These are phyloP conservation scores for Mythimna pallens DNA, from an alignment of 2,888 invertebrate genomes.

Conservation along the genomic window DNA sequence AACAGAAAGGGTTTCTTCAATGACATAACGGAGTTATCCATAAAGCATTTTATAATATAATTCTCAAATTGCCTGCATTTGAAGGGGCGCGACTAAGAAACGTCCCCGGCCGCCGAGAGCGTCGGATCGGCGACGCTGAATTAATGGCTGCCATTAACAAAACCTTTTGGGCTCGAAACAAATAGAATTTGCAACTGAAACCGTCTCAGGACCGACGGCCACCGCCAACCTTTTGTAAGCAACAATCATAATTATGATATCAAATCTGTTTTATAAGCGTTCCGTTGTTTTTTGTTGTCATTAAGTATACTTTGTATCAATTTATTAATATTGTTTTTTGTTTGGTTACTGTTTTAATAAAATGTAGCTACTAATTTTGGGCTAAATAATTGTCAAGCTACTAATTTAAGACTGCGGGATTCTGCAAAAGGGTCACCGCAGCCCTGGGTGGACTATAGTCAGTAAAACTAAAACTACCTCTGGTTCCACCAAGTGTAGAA, in stretches of 20 bases:
- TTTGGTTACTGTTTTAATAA: slow-evolving; percentile 16
- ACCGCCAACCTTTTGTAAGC: slow-evolving; percentile 43
- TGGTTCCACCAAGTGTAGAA: too few relatives aligned
- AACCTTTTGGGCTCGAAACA: slow-evolving; percentile 72
- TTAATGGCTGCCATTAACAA: slow-evolving; percentile 75
- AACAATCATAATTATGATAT: slow-evolving; percentile 52
- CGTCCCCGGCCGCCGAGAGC: slow-evolving; percentile 56
- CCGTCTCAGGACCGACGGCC: slow-evolving; percentile 27
- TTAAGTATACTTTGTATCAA: slow-evolving; percentile 37
- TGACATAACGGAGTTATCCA: slow-evolving; percentile 8
- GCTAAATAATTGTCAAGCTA: background rate
- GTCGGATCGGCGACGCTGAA: slow-evolving; percentile 72
- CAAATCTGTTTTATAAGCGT: slow-evolving; percentile 31
- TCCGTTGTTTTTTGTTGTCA: slow-evolving; percentile 32
- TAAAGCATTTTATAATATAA: slow-evolving; percentile 30
- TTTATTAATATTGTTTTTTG: slow-evolving; percentile 12
- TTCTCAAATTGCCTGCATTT: slow-evolving; percentile 56
- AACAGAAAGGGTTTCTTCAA: slow-evolving; percentile 12
- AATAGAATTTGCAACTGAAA: slow-evolving; percentile 69
- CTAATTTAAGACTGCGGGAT: too few relatives aligned
- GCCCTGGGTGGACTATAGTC: too few relatives aligned
- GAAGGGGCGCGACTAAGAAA: slow-evolving; percentile 62
- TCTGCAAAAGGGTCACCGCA: too few relatives aligned
- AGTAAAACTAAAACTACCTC: too few relatives aligned
- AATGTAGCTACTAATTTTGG: background rate